Conservation (phyloP, 2,113 vertebrate genomes). For the Carassius gibelio region DNA sequence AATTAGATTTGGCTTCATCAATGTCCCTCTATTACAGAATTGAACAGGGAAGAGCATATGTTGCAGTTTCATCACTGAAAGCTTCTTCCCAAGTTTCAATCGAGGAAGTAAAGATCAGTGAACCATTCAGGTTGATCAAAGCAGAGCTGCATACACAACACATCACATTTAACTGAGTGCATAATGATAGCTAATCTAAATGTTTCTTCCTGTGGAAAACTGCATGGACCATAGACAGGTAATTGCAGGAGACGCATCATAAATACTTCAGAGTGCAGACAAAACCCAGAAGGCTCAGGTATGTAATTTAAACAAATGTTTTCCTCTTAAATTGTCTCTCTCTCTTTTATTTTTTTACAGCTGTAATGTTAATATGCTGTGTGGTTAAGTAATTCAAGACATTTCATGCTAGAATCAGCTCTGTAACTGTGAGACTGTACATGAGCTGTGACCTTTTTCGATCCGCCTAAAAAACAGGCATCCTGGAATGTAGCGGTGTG, state of each 20-base stretch:
- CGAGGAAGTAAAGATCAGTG: not conserved
- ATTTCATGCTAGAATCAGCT: not conserved
- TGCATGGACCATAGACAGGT: conserved; percentile 20
- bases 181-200: conserved; percentile 19
- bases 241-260: conserved; percentile 14
- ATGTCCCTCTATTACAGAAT: not conserved
- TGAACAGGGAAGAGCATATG: not conserved
- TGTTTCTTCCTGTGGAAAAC: conserved; percentile 32
- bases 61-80: not conserved
- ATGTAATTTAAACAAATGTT: not conserved
- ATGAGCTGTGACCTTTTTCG: not conserved
- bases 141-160: not conserved
- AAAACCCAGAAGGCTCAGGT: not conserved
- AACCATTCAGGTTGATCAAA: conserved; percentile 31
- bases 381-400: not conserved
- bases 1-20: not conserved
- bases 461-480: not conserved
- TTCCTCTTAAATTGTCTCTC: not conserved
- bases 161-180: conserved; percentile 40
- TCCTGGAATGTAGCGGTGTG: not conserved
- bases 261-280: not conserved
- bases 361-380: too few species aligned
- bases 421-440: not conserved
- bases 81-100: not conserved
- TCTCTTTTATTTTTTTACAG: not conserved